Base-by-base conservation (phyloP, 2,888 invertebrate species). In the Periphyllus acericola region DNA sequence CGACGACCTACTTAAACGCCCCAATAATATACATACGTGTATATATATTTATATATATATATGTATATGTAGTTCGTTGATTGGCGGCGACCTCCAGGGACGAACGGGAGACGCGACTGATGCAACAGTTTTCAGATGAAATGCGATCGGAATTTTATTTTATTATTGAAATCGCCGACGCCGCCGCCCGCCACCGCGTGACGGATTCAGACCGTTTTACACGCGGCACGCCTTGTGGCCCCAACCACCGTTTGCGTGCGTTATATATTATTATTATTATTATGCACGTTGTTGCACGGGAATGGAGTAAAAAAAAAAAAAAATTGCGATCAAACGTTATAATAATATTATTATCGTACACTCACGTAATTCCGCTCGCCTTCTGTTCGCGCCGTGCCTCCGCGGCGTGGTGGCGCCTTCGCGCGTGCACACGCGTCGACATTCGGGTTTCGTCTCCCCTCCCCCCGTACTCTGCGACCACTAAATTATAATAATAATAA, bases 81-180 rank as follows among this genome's bases (percentile, higher is more conserved):
- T 85, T 79, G 78, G 83, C 74, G 55, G 36, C 71, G 71, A 78
- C 84, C 84, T 85, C 79, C 85, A 52, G 85, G 79, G 85, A 78
- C 60, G 72, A 34, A 40, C 76, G 84, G 84, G 76, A 76, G 46
- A 46, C 46, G 46, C 36, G 40, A 72, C 78, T 85, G 71, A 85
- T 85, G 85, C 55, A 85, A 85, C 68, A 71, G 34, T 66, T 68
- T 71, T 52, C 83, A 25, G 79, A 85, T 36, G 66, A 68, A 79
- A 78, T 34, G 52, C 75, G 83, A 75, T 83, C 75, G 75, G 40
- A 5, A 66, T 83, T 83, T 71, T 25, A 25, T 40, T 52, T 60
- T 60, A 60, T 46, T 81, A 71, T 82, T 72, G 34, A 72, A 82
- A 82, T 82, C 52, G 71, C 68, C 71, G 72, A 21, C 60, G 46